These are phyloP conservation scores for Dasyurus viverrinus DNA, from an alignment of 2,113 vertebrate genomes.

Conservation along the genomic window DNA sequence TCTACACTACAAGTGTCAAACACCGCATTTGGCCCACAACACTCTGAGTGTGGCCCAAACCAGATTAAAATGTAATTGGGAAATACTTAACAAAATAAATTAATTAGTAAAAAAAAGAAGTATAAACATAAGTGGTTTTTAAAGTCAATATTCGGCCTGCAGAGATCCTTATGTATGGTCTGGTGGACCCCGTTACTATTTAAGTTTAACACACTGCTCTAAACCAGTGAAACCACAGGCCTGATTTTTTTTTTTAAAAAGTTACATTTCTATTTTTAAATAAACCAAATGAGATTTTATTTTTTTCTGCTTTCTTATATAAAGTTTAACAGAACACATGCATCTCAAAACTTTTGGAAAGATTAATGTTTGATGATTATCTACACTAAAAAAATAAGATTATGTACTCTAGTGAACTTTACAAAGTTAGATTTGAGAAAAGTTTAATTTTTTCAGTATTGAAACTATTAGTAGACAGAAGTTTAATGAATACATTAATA, in stretches of 20 bases:
- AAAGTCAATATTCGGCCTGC: background rate
- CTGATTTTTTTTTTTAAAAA: background rate
- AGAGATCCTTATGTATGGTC: background rate
- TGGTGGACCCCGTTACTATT: background rate
- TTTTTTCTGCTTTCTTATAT: conserved; percentile 5
- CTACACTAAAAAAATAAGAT: conserved; percentile 3
- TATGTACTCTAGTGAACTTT: background rate
- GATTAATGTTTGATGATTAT: background rate
- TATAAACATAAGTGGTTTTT: conserved; percentile 2
- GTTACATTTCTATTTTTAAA: conserved; percentile 40
- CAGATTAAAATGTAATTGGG: background rate
- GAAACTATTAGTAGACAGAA: background rate
- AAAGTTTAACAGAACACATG: background rate
- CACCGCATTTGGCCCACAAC: background rate
- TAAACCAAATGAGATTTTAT: background rate
- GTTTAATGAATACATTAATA: background rate
- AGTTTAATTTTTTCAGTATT: background rate
- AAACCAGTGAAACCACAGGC: background rate
- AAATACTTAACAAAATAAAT: conserved; percentile 3
- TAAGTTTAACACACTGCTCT: background rate
- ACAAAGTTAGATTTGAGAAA: background rate
- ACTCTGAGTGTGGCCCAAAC: background rate
- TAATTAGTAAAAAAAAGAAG: background rate
- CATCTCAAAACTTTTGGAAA: background rate
- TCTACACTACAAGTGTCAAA: background rate